Percentiles rank a stretch among this genome's conserved stretches.
phyloP scores from a whole-genome alignment of 1,140 invertebrate genomes.

The Euwallacea similis region DNA sequence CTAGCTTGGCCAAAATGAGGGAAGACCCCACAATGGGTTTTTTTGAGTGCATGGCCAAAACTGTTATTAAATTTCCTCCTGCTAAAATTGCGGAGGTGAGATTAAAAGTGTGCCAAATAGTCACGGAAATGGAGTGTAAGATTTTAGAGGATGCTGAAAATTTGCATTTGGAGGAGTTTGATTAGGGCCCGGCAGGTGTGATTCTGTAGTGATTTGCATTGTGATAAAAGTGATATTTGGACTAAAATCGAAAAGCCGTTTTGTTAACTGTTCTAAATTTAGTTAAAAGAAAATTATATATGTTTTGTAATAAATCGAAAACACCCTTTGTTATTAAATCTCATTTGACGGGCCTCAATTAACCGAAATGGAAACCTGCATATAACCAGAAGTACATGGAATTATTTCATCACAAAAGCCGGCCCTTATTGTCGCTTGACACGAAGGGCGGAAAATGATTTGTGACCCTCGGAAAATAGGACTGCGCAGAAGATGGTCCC shows the following conservation, averaged over 20 bases:
- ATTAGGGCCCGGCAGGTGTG: not conserved
- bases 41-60: conserved; percentile 42
- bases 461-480: conserved; percentile 33
- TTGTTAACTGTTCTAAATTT: not conserved
- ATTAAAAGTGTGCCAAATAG: conserved; percentile 38
- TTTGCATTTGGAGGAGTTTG: conserved; percentile 23
- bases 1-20: conserved; percentile 16
- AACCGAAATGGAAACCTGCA: conserved; percentile 30
- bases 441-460: conserved; percentile 34
- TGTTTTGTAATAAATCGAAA: too few relatives aligned
- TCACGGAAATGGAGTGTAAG: conserved; percentile 37
- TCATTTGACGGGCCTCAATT: not conserved
- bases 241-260: too few relatives aligned
- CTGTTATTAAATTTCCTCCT: conserved; percentile 37
- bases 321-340: too few relatives aligned
- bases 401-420: conserved; percentile 30
- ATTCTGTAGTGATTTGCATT: too few relatives aligned
- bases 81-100: conserved; percentile 34
- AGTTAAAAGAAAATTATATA: too few relatives aligned
- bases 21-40: conserved; percentile 36
- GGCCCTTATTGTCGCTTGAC: conserved; percentile 34
- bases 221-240: too few relatives aligned
- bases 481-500: conserved; percentile 22
- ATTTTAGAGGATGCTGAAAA: conserved; percentile 29
- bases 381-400: conserved; percentile 30